A percentile compares a stretch with the other conserved stretches of the same genome.
Evolutionary conservation across 1,140 invertebrate species (phyloP).

Genomic region (Procambarus virginalis): DNA sequence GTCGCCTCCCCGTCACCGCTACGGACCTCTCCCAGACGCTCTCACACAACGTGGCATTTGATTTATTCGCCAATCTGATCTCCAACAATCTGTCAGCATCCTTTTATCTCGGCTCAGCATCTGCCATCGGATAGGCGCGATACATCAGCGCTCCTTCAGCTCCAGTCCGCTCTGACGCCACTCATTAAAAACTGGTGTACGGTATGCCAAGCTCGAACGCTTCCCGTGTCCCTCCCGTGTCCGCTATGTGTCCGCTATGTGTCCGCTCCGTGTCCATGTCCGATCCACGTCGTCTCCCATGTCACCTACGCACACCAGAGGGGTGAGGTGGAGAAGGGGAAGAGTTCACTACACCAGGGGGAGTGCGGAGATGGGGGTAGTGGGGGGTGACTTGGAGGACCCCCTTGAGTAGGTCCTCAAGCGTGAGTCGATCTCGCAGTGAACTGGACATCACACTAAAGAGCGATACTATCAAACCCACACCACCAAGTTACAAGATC

Average conservation of each 20-base stretch:
- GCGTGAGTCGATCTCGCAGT: no score
- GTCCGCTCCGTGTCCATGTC: not conserved
- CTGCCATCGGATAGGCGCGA: conserved; percentile 36
- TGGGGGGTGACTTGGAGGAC: no score
- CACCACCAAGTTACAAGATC: no score
- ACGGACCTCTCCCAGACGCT: conserved; percentile 2
- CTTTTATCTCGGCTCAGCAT: conserved; percentile 21
- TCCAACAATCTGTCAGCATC: conserved; percentile 43
- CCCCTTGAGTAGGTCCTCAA: no score
- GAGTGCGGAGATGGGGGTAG: no score
- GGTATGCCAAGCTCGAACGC: conserved; percentile 6
- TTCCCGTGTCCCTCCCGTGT: not conserved
- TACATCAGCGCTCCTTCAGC: not conserved
- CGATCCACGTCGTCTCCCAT: not conserved
- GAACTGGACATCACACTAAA: no score
- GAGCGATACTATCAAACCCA: no score
- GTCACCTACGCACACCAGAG: not conserved
- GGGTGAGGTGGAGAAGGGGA: no score
- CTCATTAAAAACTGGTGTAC: conserved; percentile 40
- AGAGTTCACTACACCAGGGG: no score
- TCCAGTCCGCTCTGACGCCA: not conserved
- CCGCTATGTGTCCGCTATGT: not conserved
- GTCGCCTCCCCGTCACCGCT: not conserved
- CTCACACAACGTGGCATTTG: conserved; percentile 18
- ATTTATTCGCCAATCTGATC: conserved; percentile 46